Evolutionary conservation across 2,888 invertebrate genomes (phyloP).

Genomic region (Muschampia plurimacula): DNA sequence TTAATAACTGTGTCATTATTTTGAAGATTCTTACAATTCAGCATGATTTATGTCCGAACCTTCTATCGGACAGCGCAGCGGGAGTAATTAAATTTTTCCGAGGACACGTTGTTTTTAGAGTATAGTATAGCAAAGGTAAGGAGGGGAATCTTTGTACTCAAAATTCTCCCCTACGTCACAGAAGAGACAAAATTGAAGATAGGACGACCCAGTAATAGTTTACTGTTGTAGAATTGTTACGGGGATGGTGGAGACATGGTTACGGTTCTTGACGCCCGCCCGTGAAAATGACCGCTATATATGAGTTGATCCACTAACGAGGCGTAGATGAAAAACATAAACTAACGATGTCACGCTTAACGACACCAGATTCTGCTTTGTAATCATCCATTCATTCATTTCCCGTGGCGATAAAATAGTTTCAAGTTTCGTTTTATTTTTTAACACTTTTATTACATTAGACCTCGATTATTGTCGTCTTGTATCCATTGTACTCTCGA

Average conservation of each 20-base stretch:
- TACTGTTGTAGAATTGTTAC: slow-evolving; percentile 11
- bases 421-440: slow-evolving; percentile 34
- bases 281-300: slow-evolving; percentile 10
- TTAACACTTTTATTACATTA: slow-evolving; percentile 27
- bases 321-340: slow-evolving; percentile 27
- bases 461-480: slow-evolving; percentile 16
- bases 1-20: no score
- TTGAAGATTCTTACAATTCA: no score
- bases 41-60: no score
- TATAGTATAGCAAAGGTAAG: no score
- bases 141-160: no score
- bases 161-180: no score
- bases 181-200: no score
- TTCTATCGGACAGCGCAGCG: no score
- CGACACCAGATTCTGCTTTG: slow-evolving; percentile 35
- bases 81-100: no score
- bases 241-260: slow-evolving; percentile 11
- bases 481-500: slow-evolving; percentile 20
- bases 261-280: slow-evolving; percentile 10
- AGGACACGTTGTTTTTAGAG: no score
- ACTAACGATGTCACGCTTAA: slow-evolving; percentile 28
- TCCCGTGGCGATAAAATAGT: slow-evolving; percentile 38
- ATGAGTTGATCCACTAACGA: slow-evolving; percentile 28
- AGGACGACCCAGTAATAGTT: no score
- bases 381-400: slow-evolving; percentile 38